These are phyloP conservation scores for Chanos chanos DNA, from an alignment of 2,797 vertebrate genomes.

Conservation along the genomic window DNA sequence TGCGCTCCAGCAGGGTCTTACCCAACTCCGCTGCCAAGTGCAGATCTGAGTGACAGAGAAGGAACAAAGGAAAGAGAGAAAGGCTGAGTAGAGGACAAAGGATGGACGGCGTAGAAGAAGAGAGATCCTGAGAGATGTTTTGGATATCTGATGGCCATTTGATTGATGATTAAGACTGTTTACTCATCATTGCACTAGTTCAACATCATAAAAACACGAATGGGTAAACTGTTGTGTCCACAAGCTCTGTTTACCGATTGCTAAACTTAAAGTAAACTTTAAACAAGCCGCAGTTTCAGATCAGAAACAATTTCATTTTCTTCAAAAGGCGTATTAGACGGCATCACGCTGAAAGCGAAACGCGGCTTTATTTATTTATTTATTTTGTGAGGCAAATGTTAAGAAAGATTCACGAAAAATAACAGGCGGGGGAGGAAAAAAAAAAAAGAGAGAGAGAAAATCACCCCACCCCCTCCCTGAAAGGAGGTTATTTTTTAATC, in stretches of 20 bases:
- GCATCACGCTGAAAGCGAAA: too few relatives aligned
- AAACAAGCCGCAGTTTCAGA: too few relatives aligned
- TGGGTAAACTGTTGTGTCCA: not conserved
- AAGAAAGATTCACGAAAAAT: too few relatives aligned
- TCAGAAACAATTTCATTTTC: too few relatives aligned
- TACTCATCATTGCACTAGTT: not conserved
- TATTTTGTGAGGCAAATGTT: too few relatives aligned
- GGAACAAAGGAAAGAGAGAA: not conserved
- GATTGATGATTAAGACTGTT: not conserved
- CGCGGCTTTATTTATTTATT: too few relatives aligned
- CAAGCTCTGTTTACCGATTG: too few relatives aligned
- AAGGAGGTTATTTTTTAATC: conserved; percentile 20
- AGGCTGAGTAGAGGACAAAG: not conserved
- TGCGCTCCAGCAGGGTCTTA: conserved; percentile 93
- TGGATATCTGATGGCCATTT: too few relatives aligned
- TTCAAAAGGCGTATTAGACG: too few relatives aligned
- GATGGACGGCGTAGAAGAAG: not conserved
- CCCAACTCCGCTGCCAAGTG: conserved; percentile 95
- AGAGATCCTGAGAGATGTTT: too few relatives aligned
- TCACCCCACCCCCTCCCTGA: conserved; percentile 4
- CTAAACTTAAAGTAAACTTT: too few relatives aligned
- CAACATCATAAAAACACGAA: too few relatives aligned
- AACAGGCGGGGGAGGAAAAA: not conserved
- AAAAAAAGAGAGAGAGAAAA: conserved; percentile 9
- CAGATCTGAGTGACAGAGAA: conserved; percentile 74